phyloP scores from a whole-genome alignment of 2,797 vertebrate species.

The Dendrocincla fuliginosa region DNA sequence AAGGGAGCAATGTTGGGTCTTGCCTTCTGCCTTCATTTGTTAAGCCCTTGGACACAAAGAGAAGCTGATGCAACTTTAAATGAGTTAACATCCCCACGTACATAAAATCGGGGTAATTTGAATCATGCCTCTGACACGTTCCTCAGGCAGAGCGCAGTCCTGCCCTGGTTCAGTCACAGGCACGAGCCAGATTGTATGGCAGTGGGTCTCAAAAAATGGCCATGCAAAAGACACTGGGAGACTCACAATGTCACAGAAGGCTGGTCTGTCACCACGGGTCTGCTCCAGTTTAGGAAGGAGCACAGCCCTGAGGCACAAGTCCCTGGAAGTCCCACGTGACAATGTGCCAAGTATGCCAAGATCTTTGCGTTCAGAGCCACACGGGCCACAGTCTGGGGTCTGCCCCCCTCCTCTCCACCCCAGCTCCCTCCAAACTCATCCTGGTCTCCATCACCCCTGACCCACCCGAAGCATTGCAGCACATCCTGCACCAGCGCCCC shows the following conservation, averaged over 20 bases:
- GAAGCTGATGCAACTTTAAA: not conserved
- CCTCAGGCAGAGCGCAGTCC: not conserved
- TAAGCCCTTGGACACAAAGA: not conserved
- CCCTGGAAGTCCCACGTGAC: rapidly evolving
- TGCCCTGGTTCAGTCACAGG: not conserved
- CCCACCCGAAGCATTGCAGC: rapidly evolving
- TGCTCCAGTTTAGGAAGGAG: not conserved
- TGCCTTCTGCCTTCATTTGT: not conserved
- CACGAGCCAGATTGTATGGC: not conserved
- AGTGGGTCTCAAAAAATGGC: rapidly evolving
- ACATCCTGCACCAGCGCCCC: not conserved
- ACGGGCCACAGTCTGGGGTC: not conserved
- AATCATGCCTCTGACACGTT: not conserved
- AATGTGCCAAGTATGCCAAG: rapidly evolving
- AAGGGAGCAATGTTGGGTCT: not conserved
- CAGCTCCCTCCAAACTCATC: not conserved
- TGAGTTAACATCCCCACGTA: not conserved
- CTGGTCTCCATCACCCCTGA: not conserved
- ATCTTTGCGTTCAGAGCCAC: not conserved
- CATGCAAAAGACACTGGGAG: not conserved
- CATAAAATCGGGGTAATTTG: not conserved
- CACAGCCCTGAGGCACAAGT: not conserved
- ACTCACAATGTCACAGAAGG: not conserved
- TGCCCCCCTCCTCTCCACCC: not conserved
- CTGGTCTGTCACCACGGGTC: not conserved